Base-by-base conservation (phyloP, 2,888 invertebrate species). In the Temnothorax rugatulus region DNA sequence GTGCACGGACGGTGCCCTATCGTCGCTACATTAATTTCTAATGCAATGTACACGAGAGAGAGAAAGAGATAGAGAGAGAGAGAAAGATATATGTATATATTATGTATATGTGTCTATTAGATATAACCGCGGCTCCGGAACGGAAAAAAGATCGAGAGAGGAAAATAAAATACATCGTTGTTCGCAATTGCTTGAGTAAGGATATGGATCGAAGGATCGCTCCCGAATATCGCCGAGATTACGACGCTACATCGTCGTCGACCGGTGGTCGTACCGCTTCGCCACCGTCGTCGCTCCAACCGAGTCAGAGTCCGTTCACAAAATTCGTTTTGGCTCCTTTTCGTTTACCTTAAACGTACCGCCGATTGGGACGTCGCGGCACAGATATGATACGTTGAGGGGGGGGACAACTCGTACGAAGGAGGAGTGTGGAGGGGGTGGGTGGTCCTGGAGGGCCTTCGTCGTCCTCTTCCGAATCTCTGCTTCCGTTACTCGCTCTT, bases 131-230 rank as follows among this genome's bases (percentile, higher is more conserved):
- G 90, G 86, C 86, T 90, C 86, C 84, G 87, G 76, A 87, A 88
- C 83, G 82, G 86, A 89, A 77, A 89, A 57, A 89, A 71, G 71
- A 61, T 71, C 84, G 77, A 29, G 29, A 83, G 83, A 86, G 77
- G 79, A 90, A 92, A 92, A 90, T 89, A 89, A 91, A 93, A 94
- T 92, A 94, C 92, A 94, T 94, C 94, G 94, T 94, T 94, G 94
- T 94, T 93, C 91, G 91, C 91, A 92, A 94, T 94, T 94, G 94
- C 93, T 94, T 94, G 94, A 91, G 91, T 93, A 94, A 94, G 91
- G 94, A 94, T 94, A 94, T 94, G 94, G 93, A 94, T 94, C 92
- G 93, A 93, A 92, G 88, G 85, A 89, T 92, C 88, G 90, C 86
- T 86, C 63, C 71, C 89, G 84, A 71, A 71, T 87, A 57, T 61